A percentile compares a stretch with the other conserved stretches of the same genome.
Evolutionary conservation across 1,140 invertebrate species (phyloP).

Genomic region (Aphaenogaster ashmeadi): DNA sequence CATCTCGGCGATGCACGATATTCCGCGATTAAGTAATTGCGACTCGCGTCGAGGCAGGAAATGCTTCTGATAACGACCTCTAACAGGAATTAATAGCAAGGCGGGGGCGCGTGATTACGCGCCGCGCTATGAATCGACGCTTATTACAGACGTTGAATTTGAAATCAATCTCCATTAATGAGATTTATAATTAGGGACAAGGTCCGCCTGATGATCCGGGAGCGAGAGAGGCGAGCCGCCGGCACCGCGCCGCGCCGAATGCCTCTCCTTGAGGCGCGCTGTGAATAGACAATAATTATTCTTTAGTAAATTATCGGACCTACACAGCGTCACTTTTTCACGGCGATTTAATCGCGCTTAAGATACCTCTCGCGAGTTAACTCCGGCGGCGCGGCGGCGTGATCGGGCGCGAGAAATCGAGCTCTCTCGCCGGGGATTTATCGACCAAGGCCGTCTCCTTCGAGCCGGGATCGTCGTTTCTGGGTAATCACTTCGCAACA

Average conservation of each 20-base stretch:
- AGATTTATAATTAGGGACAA: constrained; percentile 76
- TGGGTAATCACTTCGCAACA: constrained; percentile 65
- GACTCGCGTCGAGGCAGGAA: constrained; percentile 61
- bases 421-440: constrained; percentile 50
- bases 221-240: constrained; percentile 36
- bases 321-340: constrained; percentile 64
- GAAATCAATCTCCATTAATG: constrained; percentile 77
- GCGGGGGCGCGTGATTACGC: constrained; percentile 67
- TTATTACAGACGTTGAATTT: constrained; percentile 76
- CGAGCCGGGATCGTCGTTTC: constrained; percentile 56
- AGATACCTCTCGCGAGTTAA: constrained; percentile 61
- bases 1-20: constrained; percentile 15
- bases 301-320: constrained; percentile 69
- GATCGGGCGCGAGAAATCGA: constrained; percentile 61
- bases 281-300: constrained; percentile 71
- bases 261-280: constrained; percentile 28
- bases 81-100: constrained; percentile 75
- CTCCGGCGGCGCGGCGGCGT: constrained; percentile 45
- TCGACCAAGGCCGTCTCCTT: constrained; percentile 65
- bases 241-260: neutral
- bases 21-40: constrained; percentile 72
- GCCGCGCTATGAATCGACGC: constrained; percentile 64
- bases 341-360: constrained; percentile 63
- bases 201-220: constrained; percentile 72
- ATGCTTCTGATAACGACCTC: constrained; percentile 63